These are phyloP conservation scores for Drosophila pseudoobscura DNA, from an alignment of 1,140 invertebrate genomes.

Conservation along the genomic window DNA sequence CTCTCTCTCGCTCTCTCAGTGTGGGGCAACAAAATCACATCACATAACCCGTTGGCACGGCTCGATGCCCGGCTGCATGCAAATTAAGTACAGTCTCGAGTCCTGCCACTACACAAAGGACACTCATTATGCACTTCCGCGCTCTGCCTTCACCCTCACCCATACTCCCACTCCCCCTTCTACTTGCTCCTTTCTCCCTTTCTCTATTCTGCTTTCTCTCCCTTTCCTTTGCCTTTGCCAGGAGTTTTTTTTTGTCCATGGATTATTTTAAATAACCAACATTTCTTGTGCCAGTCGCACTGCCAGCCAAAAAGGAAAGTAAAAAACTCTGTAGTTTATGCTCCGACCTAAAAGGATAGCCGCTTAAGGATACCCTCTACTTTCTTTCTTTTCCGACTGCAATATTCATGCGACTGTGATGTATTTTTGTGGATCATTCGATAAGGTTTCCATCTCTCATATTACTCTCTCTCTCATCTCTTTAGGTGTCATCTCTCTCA, in stretches of 20 bases:
- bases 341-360: no score
- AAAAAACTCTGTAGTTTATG: no score
- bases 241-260: constrained; percentile 29
- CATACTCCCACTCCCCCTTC: not conserved
- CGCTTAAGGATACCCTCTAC: no score
- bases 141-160: not conserved
- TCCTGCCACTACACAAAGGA: constrained; percentile 59
- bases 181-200: not conserved
- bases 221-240: not conserved
- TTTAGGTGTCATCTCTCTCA: no score
- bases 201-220: not conserved
- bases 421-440: no score
- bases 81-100: constrained; percentile 71
- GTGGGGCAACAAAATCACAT: constrained; percentile 48
- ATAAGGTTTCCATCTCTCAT: no score
- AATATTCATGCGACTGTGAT: no score
- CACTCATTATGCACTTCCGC: constrained; percentile 69
- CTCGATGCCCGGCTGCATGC: constrained; percentile 23
- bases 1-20: no score
- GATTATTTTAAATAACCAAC: constrained; percentile 40
- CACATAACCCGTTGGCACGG: constrained; percentile 25
- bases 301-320: constrained; percentile 19
- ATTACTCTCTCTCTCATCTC: no score
- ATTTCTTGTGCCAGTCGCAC: constrained; percentile 43
- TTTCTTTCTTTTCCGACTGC: not conserved